Base-by-base conservation (phyloP, 2,113 vertebrate species). In the Thermophis baileyi region DNA sequence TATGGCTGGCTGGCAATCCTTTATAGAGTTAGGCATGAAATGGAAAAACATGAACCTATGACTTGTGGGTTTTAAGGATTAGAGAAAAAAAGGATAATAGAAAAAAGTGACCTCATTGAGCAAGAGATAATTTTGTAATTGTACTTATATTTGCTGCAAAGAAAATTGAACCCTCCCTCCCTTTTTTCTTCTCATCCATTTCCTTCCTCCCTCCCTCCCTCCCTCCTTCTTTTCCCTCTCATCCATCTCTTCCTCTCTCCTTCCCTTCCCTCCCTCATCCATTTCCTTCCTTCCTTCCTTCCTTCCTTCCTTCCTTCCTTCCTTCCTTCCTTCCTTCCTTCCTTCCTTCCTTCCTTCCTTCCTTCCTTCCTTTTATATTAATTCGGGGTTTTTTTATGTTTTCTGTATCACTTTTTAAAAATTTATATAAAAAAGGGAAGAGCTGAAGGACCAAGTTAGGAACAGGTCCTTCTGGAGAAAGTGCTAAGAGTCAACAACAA, bases 41-140 rank as follows among this genome's bases (percentile, higher is more conserved):
- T n/a, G 11, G 60, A 5, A n/a, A 69, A 69, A n/a, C 4, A n/a
- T 5, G 60, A 1, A 69, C 11, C 12, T 5, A 14, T 69, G 60
- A 69, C 4, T 69, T 69, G 30, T 69, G 60, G 30, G 30, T 69
- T 69, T 69, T n/a, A 25, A 69, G 11, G 30, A 69, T 69, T 69
- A 14, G 60, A 1, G 11, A 2, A 0, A 0, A 1, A 0, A n/a
- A 69, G 12, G 11, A n/a, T 69, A n/a, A n/a, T 69, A 27, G 10
- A 63, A 30, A 57, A 63, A 63, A 30, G 57, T 63, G 57, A 63
- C 57, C 12, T 69, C 30, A 16, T 16, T n/a, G 60, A 69, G 4
- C 16, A n/a, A 69, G 30, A 69, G 30, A n/a, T 12, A 69, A 69
- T n/a, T 69, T 69, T 69, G 30, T n/a, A 69, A 69, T n/a, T 14